Conservation (phyloP, 2,797 vertebrate species). For the Acropternis orthonyx region DNA sequence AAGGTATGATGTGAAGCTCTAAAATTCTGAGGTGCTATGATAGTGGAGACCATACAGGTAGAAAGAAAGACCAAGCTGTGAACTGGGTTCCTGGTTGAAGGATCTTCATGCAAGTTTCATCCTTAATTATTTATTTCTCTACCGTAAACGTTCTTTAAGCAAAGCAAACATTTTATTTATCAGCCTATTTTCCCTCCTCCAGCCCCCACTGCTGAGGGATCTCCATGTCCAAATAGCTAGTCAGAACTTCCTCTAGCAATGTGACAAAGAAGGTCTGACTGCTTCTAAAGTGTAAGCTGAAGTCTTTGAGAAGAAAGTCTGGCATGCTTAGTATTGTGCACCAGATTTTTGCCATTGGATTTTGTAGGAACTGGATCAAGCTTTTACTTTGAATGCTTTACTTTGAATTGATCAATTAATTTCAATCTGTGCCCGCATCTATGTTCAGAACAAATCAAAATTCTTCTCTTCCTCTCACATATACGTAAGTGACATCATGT, state of each 20-base stretch:
- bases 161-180: background rate
- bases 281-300: background rate
- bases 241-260: background rate
- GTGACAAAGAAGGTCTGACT: background rate
- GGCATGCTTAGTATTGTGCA: background rate
- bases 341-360: background rate
- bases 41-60: background rate
- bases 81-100: background rate
- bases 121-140: background rate
- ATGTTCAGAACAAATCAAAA: conserved; percentile 16
- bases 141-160: background rate
- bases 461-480: background rate
- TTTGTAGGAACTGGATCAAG: conserved; percentile 27
- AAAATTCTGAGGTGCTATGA: background rate
- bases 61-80: background rate
- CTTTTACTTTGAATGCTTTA: conserved; percentile 25
- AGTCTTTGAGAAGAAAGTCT: background rate
- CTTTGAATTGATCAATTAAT: background rate
- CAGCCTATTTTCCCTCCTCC: background rate
- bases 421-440: background rate
- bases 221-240: background rate
- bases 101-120: background rate
- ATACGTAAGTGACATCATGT: background rate
- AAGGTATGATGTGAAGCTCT: background rate
- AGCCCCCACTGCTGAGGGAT: background rate